Base-by-base conservation (phyloP, 2,113 vertebrate genomes). In the Elephantulus edwardii region DNA sequence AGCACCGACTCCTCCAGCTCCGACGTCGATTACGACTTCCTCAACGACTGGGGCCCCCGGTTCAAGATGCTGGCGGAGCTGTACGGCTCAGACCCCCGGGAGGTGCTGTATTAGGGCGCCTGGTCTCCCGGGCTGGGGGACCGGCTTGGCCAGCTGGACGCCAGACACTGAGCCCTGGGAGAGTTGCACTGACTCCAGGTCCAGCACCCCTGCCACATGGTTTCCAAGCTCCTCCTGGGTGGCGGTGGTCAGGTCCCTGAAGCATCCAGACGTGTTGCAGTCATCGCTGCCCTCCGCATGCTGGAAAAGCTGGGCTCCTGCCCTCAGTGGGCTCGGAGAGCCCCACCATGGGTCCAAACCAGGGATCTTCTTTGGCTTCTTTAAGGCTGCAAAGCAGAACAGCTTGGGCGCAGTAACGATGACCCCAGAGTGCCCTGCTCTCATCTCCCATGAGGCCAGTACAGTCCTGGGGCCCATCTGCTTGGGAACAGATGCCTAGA, bases 31-130 rank as follows among this genome's bases (percentile, higher is more conserved):
- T 99, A 99, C 17, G 98, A 99, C 97, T 98, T 99, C 94, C 98
- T 99, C 83, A 99, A 96, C 3, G 98, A 99, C 91, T 99, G 99
- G 99, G 99, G 99, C 0, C 99, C 99, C 30, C 96, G 99, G 70
- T 99, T 99, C 97, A 98, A 98, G 97, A 99, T 98, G 97, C 96
- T 99, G 94, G 99, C 99, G 0, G 98, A 99, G 97, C 97, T 99
- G 46, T 99, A 99, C 0, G 98, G 99, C 38, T 97, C 98, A 8
- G 98, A 99, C 7, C 95, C 96, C 22, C 93, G 91, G 0, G 97
- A 97, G 44, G 95, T 97, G 60, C 11, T 91, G 35, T 98, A 97
- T 92, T 98, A 96, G 96, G 66, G 26, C 33, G 28, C 28, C 5
- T 1, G 1, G 20, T 46, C 52, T 58, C 77, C 74, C 20, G 48